Base-by-base conservation (phyloP, 2,113 vertebrate genomes). In the Neodontobutis hainanensis region DNA sequence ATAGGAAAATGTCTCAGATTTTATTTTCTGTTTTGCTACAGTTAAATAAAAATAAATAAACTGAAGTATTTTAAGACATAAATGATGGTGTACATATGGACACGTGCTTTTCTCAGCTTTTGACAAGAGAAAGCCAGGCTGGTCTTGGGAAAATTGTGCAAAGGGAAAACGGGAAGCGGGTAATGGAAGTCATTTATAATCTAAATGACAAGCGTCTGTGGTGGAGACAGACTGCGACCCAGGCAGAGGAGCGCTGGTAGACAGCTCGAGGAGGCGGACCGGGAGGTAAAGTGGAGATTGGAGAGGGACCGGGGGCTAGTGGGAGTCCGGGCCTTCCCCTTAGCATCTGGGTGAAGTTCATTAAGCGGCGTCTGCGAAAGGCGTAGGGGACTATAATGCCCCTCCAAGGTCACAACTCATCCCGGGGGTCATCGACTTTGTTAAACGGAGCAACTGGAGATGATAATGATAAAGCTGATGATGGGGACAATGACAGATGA, bases 261-360 rank as follows among this genome's bases (percentile, higher is more conserved):
- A 70, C 45, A 46, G 60, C 58, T 81, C n/a, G 9, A 47, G 14
- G 60, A 72, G 70, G 66, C 57, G 60, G 53, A 70, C 67, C 61
- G 66, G 61, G 77, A 83, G 66, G 46, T 27, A 57, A 80, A 69
- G 56, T 35, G n/a, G 81, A 84, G 78, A 86, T 87, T 85, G 83
- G 68, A 82, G 70, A 80, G 84, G 84, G 85, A 84, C 78, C 68
- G 36, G 38, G 78, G 69, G 73, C 77, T 61, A 63, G 76, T 51
- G 83, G 81, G 84, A 87, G 59, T 42, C 55, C 35, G 49, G 2
- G 50, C 36, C 45, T 35, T 76, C 76, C 85, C 85, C 56, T 71
- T 32, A 89, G 72, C 85, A 89, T 89, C 81, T 89, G 85, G 82
- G 75, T 65, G 73, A 84, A 75, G 82, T 83, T 86, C 84, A 87